A percentile compares a stretch with the other conserved stretches of the same genome.
Evolutionary conservation across 1,140 invertebrate genomes (phyloP).

Genomic region (Sinonovacula constricta): DNA sequence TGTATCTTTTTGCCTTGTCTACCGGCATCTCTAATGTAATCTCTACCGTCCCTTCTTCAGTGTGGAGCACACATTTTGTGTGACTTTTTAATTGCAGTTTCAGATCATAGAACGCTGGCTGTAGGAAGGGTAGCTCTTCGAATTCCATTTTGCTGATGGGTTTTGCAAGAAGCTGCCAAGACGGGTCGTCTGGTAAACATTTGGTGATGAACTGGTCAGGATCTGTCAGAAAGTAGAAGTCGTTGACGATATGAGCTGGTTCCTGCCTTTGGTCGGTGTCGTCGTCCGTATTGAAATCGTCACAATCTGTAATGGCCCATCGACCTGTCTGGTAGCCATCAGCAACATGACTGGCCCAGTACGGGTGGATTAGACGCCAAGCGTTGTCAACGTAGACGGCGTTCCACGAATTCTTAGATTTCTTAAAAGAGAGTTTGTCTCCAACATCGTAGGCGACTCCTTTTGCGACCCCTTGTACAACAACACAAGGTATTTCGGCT

Average conservation of each 20-base stretch:
- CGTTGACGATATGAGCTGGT: conserved; percentile 41
- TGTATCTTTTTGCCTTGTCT: conserved; percentile 8
- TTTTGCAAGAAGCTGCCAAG: conserved; percentile 58
- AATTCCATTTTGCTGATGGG: conserved; percentile 44
- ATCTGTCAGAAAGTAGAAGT: conserved; percentile 63
- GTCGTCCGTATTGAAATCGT: conserved; percentile 41
- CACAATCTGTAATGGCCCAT: conserved; percentile 47
- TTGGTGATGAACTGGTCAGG: conserved; percentile 61
- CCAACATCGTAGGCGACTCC: conserved; percentile 97
- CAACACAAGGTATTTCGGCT: conserved; percentile 97
- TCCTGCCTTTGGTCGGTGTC: not conserved
- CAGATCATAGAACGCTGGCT: conserved; percentile 52
- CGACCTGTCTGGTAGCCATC: conserved; percentile 51
- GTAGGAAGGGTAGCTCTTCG: conserved; percentile 51
- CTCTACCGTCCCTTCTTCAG: conserved; percentile 51
- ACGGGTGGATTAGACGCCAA: conserved; percentile 65
- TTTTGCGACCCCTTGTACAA: conserved; percentile 98
- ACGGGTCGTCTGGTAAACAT: conserved; percentile 57
- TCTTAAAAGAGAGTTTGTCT: conserved; percentile 93
- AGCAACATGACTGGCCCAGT: conserved; percentile 55
- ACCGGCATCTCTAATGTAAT: conserved; percentile 49
- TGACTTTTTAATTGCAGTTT: conserved; percentile 39
- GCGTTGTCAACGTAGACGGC: conserved; percentile 62
- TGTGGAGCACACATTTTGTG: conserved; percentile 42
- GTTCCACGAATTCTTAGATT: conserved; percentile 76